These are phyloP conservation scores for Drosophila punjabiensis DNA, from an alignment of 1,140 invertebrate species.

Conservation along the genomic window DNA sequence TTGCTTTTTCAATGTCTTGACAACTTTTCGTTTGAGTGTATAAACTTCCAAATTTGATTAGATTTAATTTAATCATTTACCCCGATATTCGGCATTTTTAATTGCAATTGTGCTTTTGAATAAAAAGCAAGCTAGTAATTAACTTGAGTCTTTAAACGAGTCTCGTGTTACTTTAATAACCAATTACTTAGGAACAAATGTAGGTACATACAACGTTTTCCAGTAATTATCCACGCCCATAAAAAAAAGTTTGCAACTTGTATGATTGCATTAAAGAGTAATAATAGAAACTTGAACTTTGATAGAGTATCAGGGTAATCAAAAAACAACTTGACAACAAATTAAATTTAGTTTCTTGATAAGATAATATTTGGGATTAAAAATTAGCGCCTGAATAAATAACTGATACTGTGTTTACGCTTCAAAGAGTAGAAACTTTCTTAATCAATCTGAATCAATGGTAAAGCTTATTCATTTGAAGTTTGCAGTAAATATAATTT, in stretches of 20 bases:
- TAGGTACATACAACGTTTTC: neutral
- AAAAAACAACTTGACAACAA: neutral
- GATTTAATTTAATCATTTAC: neutral
- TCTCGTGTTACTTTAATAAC: neutral
- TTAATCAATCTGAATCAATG: neutral
- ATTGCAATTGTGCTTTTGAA: neutral
- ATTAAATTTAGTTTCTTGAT: slow-evolving; percentile 16
- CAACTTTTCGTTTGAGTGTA: neutral
- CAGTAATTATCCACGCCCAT: slow-evolving; percentile 4
- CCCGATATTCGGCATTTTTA: neutral
- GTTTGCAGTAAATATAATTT: neutral
- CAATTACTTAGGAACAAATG: neutral
- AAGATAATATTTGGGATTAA: slow-evolving; percentile 7
- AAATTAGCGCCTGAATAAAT: neutral
- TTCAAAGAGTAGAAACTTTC: neutral
- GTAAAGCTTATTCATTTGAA: neutral
- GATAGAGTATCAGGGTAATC: neutral
- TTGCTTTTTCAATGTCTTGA: neutral
- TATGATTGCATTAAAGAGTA: neutral
- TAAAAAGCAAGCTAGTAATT: neutral
- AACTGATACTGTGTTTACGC: neutral
- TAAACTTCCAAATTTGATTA: neutral
- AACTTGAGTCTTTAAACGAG: neutral
- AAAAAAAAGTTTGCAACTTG: neutral
- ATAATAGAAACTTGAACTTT: slow-evolving; percentile 2